Conservation (phyloP, 2,797 vertebrate genomes). For the Hoplostethus mediterraneus region DNA sequence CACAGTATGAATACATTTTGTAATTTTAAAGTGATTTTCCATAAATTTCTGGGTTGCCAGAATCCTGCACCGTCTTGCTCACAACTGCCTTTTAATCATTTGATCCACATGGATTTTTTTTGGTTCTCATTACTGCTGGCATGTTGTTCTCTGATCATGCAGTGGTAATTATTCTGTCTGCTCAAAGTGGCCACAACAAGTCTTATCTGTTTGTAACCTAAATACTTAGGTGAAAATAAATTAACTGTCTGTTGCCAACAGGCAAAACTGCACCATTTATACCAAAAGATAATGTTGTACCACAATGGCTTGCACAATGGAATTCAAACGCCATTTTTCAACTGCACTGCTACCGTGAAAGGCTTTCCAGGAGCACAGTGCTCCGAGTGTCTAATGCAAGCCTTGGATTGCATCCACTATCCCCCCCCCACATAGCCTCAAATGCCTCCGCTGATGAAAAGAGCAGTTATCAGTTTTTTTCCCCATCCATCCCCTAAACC, state of each 20-base stretch:
- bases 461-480: background rate
- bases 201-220: slow-evolving; percentile 17
- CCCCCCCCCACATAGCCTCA: background rate
- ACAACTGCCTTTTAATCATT: background rate
- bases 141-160: slow-evolving; percentile 32
- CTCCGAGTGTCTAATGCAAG: slow-evolving; percentile 5
- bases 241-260: slow-evolving; percentile 24
- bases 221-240: slow-evolving; percentile 27
- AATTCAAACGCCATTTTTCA: slow-evolving; percentile 17
- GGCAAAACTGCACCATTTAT: slow-evolving; percentile 30
- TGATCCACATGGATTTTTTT: slow-evolving; percentile 2
- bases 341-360: background rate
- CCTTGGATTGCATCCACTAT: slow-evolving; percentile 2
- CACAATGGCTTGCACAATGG: background rate
- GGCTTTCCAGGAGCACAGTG: background rate
- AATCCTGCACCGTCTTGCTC: background rate
- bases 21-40: background rate
- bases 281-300: slow-evolving; percentile 35
- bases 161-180: slow-evolving; percentile 35
- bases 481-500: too few relatives aligned
- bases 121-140: slow-evolving; percentile 36
- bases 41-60: background rate
- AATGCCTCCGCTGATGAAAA: background rate
- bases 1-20: background rate
- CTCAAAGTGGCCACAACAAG: slow-evolving; percentile 40